Base-by-base conservation (phyloP, 2,113 vertebrate species). In the Philantomba maxwellii region DNA sequence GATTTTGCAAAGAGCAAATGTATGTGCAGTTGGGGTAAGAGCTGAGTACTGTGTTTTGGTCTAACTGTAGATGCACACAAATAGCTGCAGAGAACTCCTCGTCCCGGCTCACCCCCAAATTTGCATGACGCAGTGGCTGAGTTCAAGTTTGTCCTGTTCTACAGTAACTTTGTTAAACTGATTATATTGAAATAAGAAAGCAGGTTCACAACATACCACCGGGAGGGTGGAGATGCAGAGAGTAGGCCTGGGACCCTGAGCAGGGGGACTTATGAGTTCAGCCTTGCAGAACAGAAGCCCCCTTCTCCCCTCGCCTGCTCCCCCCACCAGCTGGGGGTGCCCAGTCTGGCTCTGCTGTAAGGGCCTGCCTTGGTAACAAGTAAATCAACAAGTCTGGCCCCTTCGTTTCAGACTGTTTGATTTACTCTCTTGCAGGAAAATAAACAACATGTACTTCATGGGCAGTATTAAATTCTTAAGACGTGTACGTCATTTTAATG, bases 231-330 rank as follows among this genome's bases (percentile, higher is more conserved):
- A 93, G 55, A 26, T 81, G 21, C 53, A 33, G n/a, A 85, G 47
- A 62, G 9, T 25, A 45, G 25, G 53, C 47, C 47, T 81, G 14
- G 12, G 49, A 60, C 25, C 10, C 23, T 92, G 57, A 89, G 21
- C 8, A 81, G 55, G 51, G 58, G 30, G 66, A 26, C 9, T 39
- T 75, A 70, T 28, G 8, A 57, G 49, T n/a, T 83, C 47, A 95
- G 45, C 43, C 21, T 30, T 49, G 21, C 33, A 57, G 36, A 62
- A 90, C 25, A 7, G 64, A n/a, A 87, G 21, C 28, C 30, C 25
- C 30, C 28, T 70, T 39, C n/a, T 39, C 66, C 0, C 0, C 66
- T 70, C 5, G 0, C n/a, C 36, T 14, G 45, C 21, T 23, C 39
- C 26, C 19, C 58, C 62, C 2, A 10, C 73, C 58, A 64, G 33